Evolutionary conservation across 92 coral and sea anemone genomes (phyloP), one percentile per base, ranked within the genome.

Genomic region (Palythoa heliodiscus): DNA sequence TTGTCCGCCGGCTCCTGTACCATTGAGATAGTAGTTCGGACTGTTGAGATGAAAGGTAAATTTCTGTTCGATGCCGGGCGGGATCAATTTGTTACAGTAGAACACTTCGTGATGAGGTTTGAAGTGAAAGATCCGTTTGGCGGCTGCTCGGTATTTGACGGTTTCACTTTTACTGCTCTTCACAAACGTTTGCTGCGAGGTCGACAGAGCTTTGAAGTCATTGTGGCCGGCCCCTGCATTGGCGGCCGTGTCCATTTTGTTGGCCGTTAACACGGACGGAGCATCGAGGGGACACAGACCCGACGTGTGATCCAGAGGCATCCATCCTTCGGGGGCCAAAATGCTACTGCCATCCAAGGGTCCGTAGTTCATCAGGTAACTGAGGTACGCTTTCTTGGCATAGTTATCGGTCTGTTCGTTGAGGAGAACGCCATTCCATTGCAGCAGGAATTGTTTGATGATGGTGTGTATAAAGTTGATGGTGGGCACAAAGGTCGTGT

Each of bases 1-100:
- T 50, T 20, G 25, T 35, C 40, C 78, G 22, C 4, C 23, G 6
- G 5, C 11, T 19, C 79, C 66, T 4, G 15, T 7, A 1, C 66
- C 66, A 75, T 75, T 75, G 39, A 75, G 11, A 9, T 52, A 75
- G 24, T 50, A 75, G 20, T 2, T 3, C 0, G 81, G 17, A 1
- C 2, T 8, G 3, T 76, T 38, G 47, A 76, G 50, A 13, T 73
- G 37, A 43, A 73, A 47, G 2, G 23, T 2, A 16, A 43, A 74
- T 50, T 74, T 74, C 63, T 74, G 78, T 19, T 74, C 78, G 61
- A 74, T 20, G 61, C 78, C 78, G 17, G 61, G 78, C n/a, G 78
- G 78, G 0, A 73, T 40, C 13, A 73, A 5, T 47, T 73, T 73
- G 78, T 73, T 40, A 40, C 57, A 12, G 78, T 73, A 73, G n/a